Base-by-base conservation (phyloP, 2,888 invertebrate genomes). In the Lasioglossum malachurum region DNA sequence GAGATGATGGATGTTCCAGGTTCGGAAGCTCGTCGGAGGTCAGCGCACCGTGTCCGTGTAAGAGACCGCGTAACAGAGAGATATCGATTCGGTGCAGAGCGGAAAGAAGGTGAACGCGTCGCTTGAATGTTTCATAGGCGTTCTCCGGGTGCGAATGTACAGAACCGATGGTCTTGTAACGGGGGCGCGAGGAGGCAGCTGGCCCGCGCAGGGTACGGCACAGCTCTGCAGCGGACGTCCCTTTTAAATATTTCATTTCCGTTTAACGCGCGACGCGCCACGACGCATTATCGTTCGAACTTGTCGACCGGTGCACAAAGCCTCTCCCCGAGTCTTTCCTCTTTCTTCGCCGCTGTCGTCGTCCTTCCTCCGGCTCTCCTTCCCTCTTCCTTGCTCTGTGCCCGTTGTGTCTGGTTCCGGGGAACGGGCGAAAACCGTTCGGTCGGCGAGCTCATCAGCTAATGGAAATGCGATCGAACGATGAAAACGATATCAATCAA, bases 401-500 rank as follows among this genome's bases (percentile, higher is more conserved):
- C 35, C 75, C 69, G 64, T 64, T 64, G 64, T 31, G 64, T 19
- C 64, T 31, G 64, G 64, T 64, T 7, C 31, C 31, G 3, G 3
- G 16, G 31, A 31, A 60, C 14, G 27, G 60, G 60, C 14, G 38
- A 46, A n/a, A 41, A 16, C 76, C 75, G 71, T 72, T 82, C 67
- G 82, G 60, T 60, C 82, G 86, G 79, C 53, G 64, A 88, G 78
- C 87, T 93, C 93, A 92, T 93, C 92, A 89, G 92, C 92, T 93
- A 92, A 93, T 93, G 93, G 92, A 93, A 89, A 88, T 86, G 87
- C 87, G 80, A 90, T 89, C 88, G 89, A 89, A 79, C 84, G 87
- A 85, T 87, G 86, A 86, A 86, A 88, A 87, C 84, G 87, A 86
- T 91, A 91, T 89, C 91, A 90, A 91, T 91, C 89, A 90, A 88